phyloP scores from a whole-genome alignment of 2,797 vertebrate species.

The Ataeniobius toweri region DNA sequence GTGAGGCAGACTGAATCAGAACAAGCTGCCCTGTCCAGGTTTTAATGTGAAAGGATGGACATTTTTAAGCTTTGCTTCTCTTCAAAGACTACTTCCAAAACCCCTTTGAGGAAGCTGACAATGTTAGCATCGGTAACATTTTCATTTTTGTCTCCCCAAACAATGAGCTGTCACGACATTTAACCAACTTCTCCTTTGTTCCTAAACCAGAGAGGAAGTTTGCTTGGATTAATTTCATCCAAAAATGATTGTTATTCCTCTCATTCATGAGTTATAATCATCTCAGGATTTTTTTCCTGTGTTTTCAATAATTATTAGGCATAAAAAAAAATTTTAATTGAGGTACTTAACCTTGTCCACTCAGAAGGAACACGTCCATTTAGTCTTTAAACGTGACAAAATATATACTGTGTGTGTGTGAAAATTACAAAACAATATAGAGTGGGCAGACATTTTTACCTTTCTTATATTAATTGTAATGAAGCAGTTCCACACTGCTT shows the following conservation, averaged over 20 bases:
- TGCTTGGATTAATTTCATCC: no score
- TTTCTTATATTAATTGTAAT: not conserved
- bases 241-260: not conserved
- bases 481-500: not conserved
- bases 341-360: not conserved
- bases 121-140: slow-evolving; percentile 17
- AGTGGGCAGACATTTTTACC: not conserved
- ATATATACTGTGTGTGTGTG: not conserved
- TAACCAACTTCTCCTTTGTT: not conserved
- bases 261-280: not conserved
- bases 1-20: slow-evolving; percentile 22
- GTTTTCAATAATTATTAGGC: not conserved
- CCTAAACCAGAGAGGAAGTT: no score
- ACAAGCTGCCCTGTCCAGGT: slow-evolving; percentile 26
- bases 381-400: not conserved
- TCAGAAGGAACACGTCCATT: not conserved
- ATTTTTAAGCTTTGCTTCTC: slow-evolving; percentile 46
- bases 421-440: not conserved
- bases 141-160: slow-evolving; percentile 34
- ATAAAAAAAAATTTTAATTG: not conserved
- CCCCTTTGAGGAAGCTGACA: slow-evolving; percentile 17
- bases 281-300: not conserved
- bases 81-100: slow-evolving; percentile 49
- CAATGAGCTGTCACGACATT: slow-evolving; percentile 10
- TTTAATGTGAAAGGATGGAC: slow-evolving; percentile 52